phyloP scores from a whole-genome alignment of 2,888 invertebrate genomes.

The Ernsta delagoae region DNA sequence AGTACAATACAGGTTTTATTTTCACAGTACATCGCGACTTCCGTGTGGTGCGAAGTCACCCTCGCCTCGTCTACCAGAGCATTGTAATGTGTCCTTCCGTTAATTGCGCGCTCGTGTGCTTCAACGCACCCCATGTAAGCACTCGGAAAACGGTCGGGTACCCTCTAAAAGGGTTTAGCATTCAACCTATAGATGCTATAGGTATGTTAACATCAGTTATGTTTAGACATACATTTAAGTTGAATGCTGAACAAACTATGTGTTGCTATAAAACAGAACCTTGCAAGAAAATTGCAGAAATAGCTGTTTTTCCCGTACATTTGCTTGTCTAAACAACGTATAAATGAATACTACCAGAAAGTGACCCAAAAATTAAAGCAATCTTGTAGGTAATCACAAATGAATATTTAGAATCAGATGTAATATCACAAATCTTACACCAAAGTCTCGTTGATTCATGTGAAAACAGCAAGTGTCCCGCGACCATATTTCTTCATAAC shows the following conservation, averaged over 20 bases:
- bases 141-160: slow-evolving; percentile 17
- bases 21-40: slow-evolving; percentile 3
- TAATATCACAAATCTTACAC: slow-evolving; percentile 40
- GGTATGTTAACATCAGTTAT: no score
- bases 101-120: slow-evolving; percentile 19
- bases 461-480: slow-evolving; percentile 51
- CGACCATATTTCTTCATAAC: slow-evolving; percentile 62
- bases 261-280: no score
- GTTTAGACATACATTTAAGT: slow-evolving; percentile 17
- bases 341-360: no score
- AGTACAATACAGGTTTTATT: no score
- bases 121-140: slow-evolving; percentile 29
- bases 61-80: not conserved
- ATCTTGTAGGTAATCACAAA: no score
- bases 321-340: no score
- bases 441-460: slow-evolving; percentile 46
- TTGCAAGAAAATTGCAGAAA: no score
- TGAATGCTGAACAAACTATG: slow-evolving; percentile 8
- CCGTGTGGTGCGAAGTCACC: slow-evolving; percentile 11
- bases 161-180: slow-evolving; percentile 23
- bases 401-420: no score
- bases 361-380: no score
- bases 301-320: no score
- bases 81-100: slow-evolving; percentile 20
- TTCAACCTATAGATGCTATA: no score